Evolutionary conservation across 2,888 invertebrate species (phyloP).

Genomic region (Agrotis clavis): DNA sequence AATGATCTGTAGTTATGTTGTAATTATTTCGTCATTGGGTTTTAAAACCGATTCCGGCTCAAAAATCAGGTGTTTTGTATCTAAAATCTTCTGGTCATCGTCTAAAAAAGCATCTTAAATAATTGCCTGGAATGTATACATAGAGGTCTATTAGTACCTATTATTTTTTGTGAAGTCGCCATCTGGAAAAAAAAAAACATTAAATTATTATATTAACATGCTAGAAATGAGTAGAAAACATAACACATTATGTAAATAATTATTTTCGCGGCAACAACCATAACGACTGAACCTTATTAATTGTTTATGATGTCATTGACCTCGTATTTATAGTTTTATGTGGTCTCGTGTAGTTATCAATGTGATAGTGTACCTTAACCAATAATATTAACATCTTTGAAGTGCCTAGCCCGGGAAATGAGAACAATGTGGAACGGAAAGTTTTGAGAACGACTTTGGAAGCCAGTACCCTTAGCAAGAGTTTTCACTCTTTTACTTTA

Average conservation of each 20-base stretch:
- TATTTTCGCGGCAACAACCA: conserved; percentile 22
- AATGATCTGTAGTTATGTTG: background rate
- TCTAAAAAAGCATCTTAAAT: background rate
- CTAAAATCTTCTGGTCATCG: background rate
- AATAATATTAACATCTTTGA: no score
- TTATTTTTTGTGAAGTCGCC: background rate
- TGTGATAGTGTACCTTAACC: background rate
- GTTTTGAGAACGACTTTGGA: no score
- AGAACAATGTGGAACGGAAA: no score
- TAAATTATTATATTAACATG: conserved; percentile 23
- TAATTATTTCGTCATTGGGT: conserved; percentile 1
- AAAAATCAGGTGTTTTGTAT: conserved; percentile 21
- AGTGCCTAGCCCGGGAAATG: no score
- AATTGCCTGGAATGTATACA: background rate
- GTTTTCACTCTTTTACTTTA: no score
- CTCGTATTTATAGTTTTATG: conserved; percentile 23
- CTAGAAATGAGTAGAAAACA: conserved; percentile 37
- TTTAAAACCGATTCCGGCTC: conserved; percentile 1
- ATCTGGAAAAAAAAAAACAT: background rate
- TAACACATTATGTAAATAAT: conserved; percentile 56
- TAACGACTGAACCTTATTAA: conserved; percentile 41
- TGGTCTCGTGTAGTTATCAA: conserved; percentile 3
- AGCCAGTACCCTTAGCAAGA: no score
- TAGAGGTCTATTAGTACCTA: background rate
- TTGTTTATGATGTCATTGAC: conserved; percentile 42